Percentiles rank a stretch among this genome's conserved stretches.
Conservation (phyloP, 2,888 invertebrate species). For the Plemyria rubiginata region DNA sequence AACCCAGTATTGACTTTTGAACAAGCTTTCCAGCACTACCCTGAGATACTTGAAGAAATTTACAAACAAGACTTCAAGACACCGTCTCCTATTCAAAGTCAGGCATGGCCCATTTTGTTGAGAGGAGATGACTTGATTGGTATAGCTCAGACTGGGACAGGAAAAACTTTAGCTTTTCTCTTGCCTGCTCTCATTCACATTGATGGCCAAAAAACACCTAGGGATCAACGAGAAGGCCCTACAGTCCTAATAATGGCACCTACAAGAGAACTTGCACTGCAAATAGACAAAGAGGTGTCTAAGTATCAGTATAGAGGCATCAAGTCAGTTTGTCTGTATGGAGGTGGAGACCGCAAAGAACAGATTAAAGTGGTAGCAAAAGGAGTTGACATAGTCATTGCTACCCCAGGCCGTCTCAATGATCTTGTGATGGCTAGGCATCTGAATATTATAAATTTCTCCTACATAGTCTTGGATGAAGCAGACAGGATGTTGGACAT, state of each 20-base stretch:
- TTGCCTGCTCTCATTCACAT: slow-evolving; percentile 97
- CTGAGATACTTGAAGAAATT: slow-evolving; percentile 93
- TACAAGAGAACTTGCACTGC: slow-evolving; percentile 96
- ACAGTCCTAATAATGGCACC: slow-evolving; percentile 96
- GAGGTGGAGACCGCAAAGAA: slow-evolving; percentile 92
- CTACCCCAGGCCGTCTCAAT: slow-evolving; percentile 96
- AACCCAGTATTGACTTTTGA: slow-evolving; percentile 93
- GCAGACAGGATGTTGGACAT: slow-evolving; percentile 95
- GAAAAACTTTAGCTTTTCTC: slow-evolving; percentile 97
- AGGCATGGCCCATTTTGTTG: slow-evolving; percentile 97
- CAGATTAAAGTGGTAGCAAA: slow-evolving; percentile 90
- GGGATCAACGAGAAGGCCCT: slow-evolving; percentile 90
- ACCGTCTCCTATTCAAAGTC: slow-evolving; percentile 96
- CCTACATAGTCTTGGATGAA: slow-evolving; percentile 96
- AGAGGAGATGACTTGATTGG: slow-evolving; percentile 97
- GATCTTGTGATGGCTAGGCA: slow-evolving; percentile 91
- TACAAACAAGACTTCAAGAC: slow-evolving; percentile 90
- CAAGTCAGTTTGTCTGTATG: slow-evolving; percentile 95
- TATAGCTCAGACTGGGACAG: slow-evolving; percentile 97
- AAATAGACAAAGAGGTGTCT: slow-evolving; percentile 95
- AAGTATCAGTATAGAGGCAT: slow-evolving; percentile 96
- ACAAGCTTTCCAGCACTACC: slow-evolving; percentile 92
- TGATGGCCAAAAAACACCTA: slow-evolving; percentile 91
- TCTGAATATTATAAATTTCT: slow-evolving; percentile 91
- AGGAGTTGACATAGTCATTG: slow-evolving; percentile 97